Base-by-base conservation (phyloP, 2,888 invertebrate species). In the Phragmatobia fuliginosa region DNA sequence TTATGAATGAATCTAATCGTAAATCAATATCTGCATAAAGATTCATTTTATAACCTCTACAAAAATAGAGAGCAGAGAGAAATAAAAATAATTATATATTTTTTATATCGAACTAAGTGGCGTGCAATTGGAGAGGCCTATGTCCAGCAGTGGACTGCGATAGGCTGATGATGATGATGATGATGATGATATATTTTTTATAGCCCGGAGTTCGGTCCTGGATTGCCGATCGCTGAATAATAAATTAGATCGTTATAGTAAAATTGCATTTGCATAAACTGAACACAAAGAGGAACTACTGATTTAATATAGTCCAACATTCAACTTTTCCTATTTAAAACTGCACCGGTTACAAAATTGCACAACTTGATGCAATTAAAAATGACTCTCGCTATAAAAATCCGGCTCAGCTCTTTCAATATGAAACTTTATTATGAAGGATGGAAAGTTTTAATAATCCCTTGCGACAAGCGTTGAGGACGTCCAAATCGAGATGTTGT, bases 401-500 rank as follows among this genome's bases (percentile, higher is more conserved):
- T 76, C 78, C 82, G 71, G 79, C 81, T 87, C 85, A 82, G 85
- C 85, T 75, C 81, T 85, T 83, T 87, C 86, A 85, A 87, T 88
- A 84, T 83, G 80, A 87, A 88, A 87, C 85, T 88, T 82, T 82
- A 77, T 82, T 88, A 88, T 83, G 87, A 87, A 83, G 82, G 87
- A 87, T 87, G 85, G 85, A 87, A 91, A 90, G 85, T 91, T 91
- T 91, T 91, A 91, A 91, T 91, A 91, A 91, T 89, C 88, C 85
- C 82, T 68, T 67, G 86, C 83, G 88, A 87, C 88, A 85, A 83
- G 82, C 83, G 85, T 80, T 78, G 82, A 81, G 78, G 77, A 78
- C 70, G 77, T 81, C 81, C 74, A 76, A 85, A 83, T 84, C 79
- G 79, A 74, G 73, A 77, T 76, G 75, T 69, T 78, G 74, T 76